Conservation (phyloP, 2,797 vertebrate genomes). For the Chrysocyon brachyurus region DNA sequence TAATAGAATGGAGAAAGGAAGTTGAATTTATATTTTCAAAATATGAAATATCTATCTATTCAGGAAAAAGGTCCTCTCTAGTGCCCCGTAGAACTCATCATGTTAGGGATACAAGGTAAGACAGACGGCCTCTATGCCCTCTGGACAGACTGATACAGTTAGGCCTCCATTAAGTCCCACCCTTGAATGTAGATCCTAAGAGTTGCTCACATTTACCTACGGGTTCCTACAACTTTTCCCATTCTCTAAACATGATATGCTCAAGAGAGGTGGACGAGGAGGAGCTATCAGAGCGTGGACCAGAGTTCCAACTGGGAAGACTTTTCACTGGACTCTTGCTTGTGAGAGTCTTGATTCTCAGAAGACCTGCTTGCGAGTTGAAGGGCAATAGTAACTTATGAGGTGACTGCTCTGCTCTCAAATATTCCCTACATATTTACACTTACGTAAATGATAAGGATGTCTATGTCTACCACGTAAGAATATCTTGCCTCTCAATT, state of each 20-base stretch:
- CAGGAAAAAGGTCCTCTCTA: not conserved
- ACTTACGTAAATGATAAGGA: not conserved
- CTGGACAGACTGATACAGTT: not conserved
- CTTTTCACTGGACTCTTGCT: not conserved
- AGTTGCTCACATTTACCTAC: not conserved
- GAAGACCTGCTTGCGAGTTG: not conserved
- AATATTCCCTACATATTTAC: not conserved
- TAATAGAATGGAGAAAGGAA: not conserved
- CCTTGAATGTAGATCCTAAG: not conserved
- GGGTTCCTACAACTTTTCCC: not conserved
- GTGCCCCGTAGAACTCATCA: not conserved
- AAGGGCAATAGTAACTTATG: not conserved
- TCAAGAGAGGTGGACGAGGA: not conserved
- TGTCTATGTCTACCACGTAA: not conserved
- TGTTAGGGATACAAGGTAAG: not conserved
- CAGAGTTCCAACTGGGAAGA: not conserved
- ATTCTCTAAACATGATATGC: not conserved
- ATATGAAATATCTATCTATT: not conserved
- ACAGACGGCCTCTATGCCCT: too few species aligned
- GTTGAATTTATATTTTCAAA: constrained; percentile 42
- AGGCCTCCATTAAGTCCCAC: not conserved
- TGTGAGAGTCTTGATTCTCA: not conserved
- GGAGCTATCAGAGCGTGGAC: not conserved
- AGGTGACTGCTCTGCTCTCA: not conserved
- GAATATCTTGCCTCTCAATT: not conserved